Conservation (phyloP, 2,888 invertebrate genomes). For the Rhogogaster chlorosoma region DNA sequence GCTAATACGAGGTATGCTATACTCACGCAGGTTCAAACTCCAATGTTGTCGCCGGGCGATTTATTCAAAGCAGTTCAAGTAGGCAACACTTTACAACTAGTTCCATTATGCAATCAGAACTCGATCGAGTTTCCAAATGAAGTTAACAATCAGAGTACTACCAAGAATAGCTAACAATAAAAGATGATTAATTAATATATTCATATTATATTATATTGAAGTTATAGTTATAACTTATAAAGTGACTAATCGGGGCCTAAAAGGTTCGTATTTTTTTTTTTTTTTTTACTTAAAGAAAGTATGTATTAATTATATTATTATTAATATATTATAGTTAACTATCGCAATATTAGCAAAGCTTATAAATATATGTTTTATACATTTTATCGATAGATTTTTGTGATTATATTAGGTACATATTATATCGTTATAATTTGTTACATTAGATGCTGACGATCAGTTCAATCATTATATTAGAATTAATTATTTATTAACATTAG, state of each 20-base stretch:
- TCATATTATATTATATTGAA: constrained; percentile 42
- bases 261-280: constrained; percentile 4
- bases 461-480: constrained; percentile 42
- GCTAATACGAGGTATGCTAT: constrained; percentile 61
- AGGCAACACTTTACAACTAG: constrained; percentile 69
- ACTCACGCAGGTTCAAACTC: constrained; percentile 63
- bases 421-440: constrained; percentile 40
- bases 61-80: constrained; percentile 69
- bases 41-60: constrained; percentile 66
- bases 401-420: constrained; percentile 23
- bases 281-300: neutral
- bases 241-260: constrained; percentile 32
- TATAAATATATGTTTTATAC: constrained; percentile 31
- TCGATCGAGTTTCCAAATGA: constrained; percentile 31
- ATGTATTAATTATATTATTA: constrained; percentile 33
- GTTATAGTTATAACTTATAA: constrained; percentile 28
- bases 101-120: constrained; percentile 62
- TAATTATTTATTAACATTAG: constrained; percentile 38
- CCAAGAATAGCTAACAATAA: constrained; percentile 43
- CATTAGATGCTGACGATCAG: constrained; percentile 36
- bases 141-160: constrained; percentile 42
- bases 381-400: constrained; percentile 46
- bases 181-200: constrained; percentile 30
- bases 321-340: constrained; percentile 46
- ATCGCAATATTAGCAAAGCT: constrained; percentile 34